Percentiles rank a stretch among this genome's conserved stretches.
Conservation (phyloP, 1,140 invertebrate species). For the Periplaneta americana region DNA sequence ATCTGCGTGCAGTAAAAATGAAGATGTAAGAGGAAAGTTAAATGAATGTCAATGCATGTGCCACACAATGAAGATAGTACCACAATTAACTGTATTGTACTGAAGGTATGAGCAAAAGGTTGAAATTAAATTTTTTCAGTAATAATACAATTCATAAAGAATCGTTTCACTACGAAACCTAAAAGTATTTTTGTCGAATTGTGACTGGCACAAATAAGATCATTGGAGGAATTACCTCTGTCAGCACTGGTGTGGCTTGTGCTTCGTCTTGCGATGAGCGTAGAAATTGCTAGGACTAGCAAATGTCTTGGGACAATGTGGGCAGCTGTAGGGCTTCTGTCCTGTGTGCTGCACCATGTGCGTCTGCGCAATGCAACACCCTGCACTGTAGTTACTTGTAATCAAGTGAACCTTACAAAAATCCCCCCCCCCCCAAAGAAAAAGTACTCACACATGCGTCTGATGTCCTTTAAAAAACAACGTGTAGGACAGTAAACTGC, state of each 20-base stretch:
- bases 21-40: no score
- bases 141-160: neutral
- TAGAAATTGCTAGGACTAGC: conserved; percentile 2
- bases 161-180: no score
- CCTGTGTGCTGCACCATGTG: conserved; percentile 4
- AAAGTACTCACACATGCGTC: no score
- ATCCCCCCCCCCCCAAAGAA: no score
- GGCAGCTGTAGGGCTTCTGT: conserved; percentile 3
- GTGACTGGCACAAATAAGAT: neutral
- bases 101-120: neutral
- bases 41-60: no score
- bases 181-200: no score
- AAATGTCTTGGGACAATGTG: neutral
- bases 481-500: no score
- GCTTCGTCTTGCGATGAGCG: neutral
- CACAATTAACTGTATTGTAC: neutral
- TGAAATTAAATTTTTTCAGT: neutral
- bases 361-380: no score
- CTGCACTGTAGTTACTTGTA: no score
- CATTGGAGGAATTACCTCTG: neutral
- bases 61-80: neutral
- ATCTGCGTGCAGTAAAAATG: no score
- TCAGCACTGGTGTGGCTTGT: neutral
- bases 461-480: no score
- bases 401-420: no score